Conservation (phyloP, 2,113 vertebrate species). For the Tapirus terrestris region DNA sequence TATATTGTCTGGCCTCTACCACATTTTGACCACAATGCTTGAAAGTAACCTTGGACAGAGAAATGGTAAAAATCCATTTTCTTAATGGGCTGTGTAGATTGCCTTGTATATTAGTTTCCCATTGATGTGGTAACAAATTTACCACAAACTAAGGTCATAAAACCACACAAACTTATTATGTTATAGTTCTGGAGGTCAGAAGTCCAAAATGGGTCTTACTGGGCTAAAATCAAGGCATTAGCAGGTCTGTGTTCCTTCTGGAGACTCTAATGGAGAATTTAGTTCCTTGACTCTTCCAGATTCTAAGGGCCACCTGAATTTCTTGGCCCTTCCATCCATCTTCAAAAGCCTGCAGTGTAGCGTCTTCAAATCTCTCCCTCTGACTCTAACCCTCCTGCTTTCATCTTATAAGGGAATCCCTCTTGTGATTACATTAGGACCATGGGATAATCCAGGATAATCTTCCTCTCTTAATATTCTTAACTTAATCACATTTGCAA, state of each 20-base stretch:
- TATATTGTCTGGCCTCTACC: background rate
- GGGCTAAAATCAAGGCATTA: too few relatives aligned
- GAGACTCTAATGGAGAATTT: background rate
- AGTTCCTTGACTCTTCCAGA: background rate
- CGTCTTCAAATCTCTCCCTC: background rate
- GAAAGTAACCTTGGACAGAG: background rate
- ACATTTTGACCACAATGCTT: background rate
- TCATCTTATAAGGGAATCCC: background rate
- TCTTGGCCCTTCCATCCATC: background rate
- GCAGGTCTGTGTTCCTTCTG: background rate
- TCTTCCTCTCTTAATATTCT: background rate
- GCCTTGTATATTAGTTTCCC: background rate
- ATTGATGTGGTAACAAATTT: background rate
- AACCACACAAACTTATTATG: background rate
- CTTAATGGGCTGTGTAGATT: background rate
- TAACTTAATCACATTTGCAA: background rate
- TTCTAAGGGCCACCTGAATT: background rate
- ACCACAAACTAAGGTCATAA: background rate
- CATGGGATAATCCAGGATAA: background rate
- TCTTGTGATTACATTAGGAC: background rate
- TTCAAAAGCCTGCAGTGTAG: background rate
- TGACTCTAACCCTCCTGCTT: background rate
- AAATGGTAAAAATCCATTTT: slow-evolving; percentile 12
- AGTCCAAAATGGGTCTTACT: background rate
- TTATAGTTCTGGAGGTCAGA: background rate